Percentiles rank a stretch among this genome's conserved stretches.
These are phyloP conservation scores for Danio jaintianensis DNA, from an alignment of 2,797 vertebrate genomes.

Conservation along the genomic window DNA sequence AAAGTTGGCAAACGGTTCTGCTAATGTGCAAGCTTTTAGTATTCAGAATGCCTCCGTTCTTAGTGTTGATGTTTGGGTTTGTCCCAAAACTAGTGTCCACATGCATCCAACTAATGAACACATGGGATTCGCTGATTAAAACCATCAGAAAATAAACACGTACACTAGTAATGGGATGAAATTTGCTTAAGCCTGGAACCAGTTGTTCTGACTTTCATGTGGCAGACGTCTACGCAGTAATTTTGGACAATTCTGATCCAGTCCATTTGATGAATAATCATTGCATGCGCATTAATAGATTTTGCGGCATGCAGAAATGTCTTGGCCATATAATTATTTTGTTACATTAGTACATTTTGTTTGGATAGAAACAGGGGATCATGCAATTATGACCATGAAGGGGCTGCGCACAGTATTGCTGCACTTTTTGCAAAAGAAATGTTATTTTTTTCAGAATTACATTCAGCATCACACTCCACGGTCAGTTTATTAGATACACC, in stretches of 20 bases:
- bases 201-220: constrained; percentile 19
- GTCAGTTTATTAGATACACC: no score
- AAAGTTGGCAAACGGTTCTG: constrained; percentile 52
- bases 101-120: constrained; percentile 53
- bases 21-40: constrained; percentile 44
- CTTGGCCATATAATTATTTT: background rate
- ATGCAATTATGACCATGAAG: constrained; percentile 1
- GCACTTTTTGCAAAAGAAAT: background rate
- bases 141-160: constrained; percentile 47
- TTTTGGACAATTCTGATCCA: constrained; percentile 29
- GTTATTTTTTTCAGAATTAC: background rate
- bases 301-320: background rate
- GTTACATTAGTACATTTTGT: background rate
- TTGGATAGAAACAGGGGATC: background rate
- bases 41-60: constrained; percentile 48
- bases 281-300: background rate
- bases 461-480: no score
- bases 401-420: background rate
- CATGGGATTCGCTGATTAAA: constrained; percentile 60
- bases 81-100: constrained; percentile 48
- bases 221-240: constrained; percentile 53
- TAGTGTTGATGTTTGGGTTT: constrained; percentile 55
- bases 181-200: constrained; percentile 39
- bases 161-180: constrained; percentile 33
- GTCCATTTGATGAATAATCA: constrained; percentile 15